Conservation (phyloP, 2,797 vertebrate genomes). For the Lacerta bilineata region DNA sequence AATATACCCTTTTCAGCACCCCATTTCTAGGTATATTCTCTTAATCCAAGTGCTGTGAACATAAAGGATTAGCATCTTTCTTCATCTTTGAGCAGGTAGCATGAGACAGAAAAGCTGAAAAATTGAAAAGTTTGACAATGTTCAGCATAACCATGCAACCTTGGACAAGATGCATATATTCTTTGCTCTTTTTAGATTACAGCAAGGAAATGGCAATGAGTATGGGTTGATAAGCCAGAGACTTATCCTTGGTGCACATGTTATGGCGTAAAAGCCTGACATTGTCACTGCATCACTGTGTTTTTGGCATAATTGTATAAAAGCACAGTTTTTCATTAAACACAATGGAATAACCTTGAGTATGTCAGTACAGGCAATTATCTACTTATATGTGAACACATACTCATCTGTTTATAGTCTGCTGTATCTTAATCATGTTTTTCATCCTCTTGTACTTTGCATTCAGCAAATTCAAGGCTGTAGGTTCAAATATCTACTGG, state of each 20-base stretch:
- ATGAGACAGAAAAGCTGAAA: background rate
- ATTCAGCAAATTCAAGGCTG: conserved; percentile 32
- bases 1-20: background rate
- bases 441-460: conserved; percentile 9
- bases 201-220: background rate
- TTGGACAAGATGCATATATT: background rate
- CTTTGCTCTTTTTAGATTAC: background rate
- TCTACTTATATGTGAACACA: conserved; percentile 8
- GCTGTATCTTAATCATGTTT: background rate
- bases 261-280: background rate
- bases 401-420: background rate
- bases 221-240: background rate
- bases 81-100: background rate
- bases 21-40: background rate
- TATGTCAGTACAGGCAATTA: conserved; percentile 5
- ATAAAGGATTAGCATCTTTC: background rate
- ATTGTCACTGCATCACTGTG: background rate
- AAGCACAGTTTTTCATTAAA: conserved; percentile 19
- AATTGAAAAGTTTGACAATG: background rate
- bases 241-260: background rate
- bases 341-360: conserved; percentile 42
- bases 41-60: background rate
- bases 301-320: background rate
- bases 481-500: background rate
- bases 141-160: background rate